Evolutionary conservation across 2,888 invertebrate species (phyloP), one percentile per base, ranked within the genome.

Genomic region (Keiferia lycopersicella): DNA sequence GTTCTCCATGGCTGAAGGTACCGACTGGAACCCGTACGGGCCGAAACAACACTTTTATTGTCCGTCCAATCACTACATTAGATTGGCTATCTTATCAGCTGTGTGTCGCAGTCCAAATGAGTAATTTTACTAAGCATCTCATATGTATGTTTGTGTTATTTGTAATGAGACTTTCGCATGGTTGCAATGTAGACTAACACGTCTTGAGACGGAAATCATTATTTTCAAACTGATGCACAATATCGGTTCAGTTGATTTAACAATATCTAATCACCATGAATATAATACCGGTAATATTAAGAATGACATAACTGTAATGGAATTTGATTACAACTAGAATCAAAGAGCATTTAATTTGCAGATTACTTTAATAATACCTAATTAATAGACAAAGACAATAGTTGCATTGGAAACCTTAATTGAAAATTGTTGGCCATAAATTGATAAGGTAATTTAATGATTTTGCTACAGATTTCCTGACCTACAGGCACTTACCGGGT

Each of bases 31-130:
- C 75, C 71, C 73, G 64, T 69, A 70, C 73, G 68, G 67, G 69
- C 67, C 69, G 68, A 71, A 75, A 69, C 73, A 67, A 62, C 63
- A 66, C 68, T 69, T 77, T 73, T 75, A 77, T 77, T 73, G 72
- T 75, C 73, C 69, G 73, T 73, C 73, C 69, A 64, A 67, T 68
- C 71, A 70, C 71, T 68, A 61, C 68, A 68, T 39, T 53, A 73
- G 73, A 77, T 77, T 75, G 72, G 68, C 67, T 83, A 83, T 83
- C 83, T 84, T 83, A 83, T 84, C 83, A 72, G 4, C 12, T 22
- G 18, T 14, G 39, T 41, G 60, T 56, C 56, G 26, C 56, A 60
- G 61, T 61, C 61, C 61, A 34, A 61, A 61, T 61, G 61, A 61
- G 61, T 48, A 50, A 50, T 50, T 61, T 50, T 30, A 50, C 16